Evolutionary conservation across 2,888 invertebrate genomes (phyloP), one percentile per base, ranked within the genome.

Genomic region (Epinotia nisella): DNA sequence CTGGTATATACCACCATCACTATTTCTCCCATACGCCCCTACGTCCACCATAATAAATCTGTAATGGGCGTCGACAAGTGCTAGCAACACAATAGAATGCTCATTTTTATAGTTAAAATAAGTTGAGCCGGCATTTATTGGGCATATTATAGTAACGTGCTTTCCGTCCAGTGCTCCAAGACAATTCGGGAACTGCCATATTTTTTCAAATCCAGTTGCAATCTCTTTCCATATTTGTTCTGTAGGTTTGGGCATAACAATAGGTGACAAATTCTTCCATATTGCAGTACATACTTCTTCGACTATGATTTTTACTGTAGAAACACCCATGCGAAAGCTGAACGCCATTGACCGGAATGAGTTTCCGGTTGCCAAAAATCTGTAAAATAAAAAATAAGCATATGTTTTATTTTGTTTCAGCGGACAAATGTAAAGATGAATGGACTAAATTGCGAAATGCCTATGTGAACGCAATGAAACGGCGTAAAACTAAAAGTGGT

Each of bases 221-320:
- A 70, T 65, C 56, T 74, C 45, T 59, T n/a, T 61, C 74, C 76
- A 75, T 64, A 3, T 41, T 61, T 73, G 68, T 75, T 72, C 74
- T 55, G 73, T 69, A 69, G 79, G 78, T 76, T 64, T 10, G 10
- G 77, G 78, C 79, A 80, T 80, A 70, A 78, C 76, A 75, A 78
- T 78, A 59, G 77, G 76, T 53, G 74, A 59, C 45, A 78, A 17
- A 49, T 77, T 78, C 39, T 78, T 78, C 81, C 81, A 80, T 66
- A 82, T 78, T 29, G 81, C 81, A 35, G 67, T 71, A 72, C 78
- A 82, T 49, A 82, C 80, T 79, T 82, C 80, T 76, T 74, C 60
- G 29, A 83, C 82, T 74, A 81, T 80, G n/a, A 21, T 53, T 65
- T 75, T 76, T 65, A 80, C 77, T 72, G 80, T 80, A 71, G 75